A percentile compares a stretch with the other conserved stretches of the same genome.
phyloP scores from a whole-genome alignment of 2,888 invertebrate genomes.

The Abrostola tripartita region DNA sequence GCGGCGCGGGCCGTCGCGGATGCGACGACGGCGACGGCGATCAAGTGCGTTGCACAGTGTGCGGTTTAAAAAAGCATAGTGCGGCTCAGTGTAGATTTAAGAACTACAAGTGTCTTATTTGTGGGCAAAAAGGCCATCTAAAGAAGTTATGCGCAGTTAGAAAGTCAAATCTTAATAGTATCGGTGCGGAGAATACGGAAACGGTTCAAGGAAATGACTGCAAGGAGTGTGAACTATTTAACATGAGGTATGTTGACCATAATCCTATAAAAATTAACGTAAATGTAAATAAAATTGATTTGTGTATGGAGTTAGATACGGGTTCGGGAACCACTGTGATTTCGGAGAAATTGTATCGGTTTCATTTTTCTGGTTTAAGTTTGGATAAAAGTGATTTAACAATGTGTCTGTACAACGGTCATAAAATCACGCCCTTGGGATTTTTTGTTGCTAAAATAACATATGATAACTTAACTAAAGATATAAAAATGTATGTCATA shows the following conservation, averaged over 20 bases:
- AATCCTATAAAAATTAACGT: slow-evolving; percentile 9
- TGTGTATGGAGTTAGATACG: slow-evolving; percentile 10
- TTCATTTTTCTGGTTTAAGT: background rate
- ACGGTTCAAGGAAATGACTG: slow-evolving; percentile 6
- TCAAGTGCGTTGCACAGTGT: too few relatives aligned
- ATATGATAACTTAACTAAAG: background rate
- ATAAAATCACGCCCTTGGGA: slow-evolving; percentile 11
- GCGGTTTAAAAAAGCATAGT: background rate
- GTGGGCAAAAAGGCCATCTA: slow-evolving; percentile 10
- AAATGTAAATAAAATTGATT: background rate
- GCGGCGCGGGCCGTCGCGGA: too few relatives aligned
- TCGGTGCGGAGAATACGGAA: background rate
- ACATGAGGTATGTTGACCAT: slow-evolving; percentile 13
- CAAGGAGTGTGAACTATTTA: slow-evolving; percentile 15
- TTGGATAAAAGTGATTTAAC: slow-evolving; percentile 1
- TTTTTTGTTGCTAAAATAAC: slow-evolving; percentile 1
- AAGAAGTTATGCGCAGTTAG: background rate
- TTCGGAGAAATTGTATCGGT: background rate
- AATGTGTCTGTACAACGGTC: slow-evolving; percentile 13
- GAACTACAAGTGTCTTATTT: slow-evolving; percentile 16
- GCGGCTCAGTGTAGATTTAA: slow-evolving; percentile 6
- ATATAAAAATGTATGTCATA: background rate
- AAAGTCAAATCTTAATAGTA: slow-evolving; percentile 2
- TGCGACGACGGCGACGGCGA: too few relatives aligned
- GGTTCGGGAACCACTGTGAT: slow-evolving; percentile 12